A percentile compares a stretch with the other conserved stretches of the same genome.
Evolutionary conservation across 2,113 vertebrate genomes (phyloP).

Genomic region (Crotalus tigris): DNA sequence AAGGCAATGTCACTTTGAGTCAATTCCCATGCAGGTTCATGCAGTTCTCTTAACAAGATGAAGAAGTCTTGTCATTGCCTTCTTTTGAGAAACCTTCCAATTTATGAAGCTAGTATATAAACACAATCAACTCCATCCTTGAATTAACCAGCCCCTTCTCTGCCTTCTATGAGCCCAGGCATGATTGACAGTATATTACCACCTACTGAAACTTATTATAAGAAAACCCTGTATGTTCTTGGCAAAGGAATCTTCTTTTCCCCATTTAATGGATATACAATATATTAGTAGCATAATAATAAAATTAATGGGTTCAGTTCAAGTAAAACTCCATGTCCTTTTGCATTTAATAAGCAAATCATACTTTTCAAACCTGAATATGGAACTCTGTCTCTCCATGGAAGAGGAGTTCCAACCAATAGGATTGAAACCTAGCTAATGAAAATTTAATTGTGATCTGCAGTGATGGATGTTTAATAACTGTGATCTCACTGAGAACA

Average conservation of each 20-base stretch:
- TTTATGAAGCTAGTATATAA: neutral
- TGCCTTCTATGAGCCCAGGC: neutral
- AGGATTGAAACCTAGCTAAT: slow-evolving; percentile 58
- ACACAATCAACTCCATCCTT: neutral
- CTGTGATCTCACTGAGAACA: slow-evolving; percentile 60
- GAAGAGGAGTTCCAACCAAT: slow-evolving; percentile 44
- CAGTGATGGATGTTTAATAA: slow-evolving; percentile 68
- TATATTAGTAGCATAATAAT: neutral
- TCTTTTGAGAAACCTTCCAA: neutral
- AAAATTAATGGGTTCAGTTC: neutral
- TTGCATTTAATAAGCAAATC: slow-evolving; percentile 26
- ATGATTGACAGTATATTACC: neutral
- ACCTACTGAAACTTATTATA: neutral
- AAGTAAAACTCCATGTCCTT: slow-evolving; percentile 17
- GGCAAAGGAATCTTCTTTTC: neutral
- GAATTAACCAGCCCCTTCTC: neutral
- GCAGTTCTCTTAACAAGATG: neutral
- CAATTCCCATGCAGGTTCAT: neutral
- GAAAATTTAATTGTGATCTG: slow-evolving; percentile 69
- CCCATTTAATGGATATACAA: neutral
- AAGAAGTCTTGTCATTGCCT: neutral
- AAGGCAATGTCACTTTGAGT: neutral
- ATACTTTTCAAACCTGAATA: slow-evolving; percentile 2
- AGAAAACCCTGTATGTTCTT: neutral
- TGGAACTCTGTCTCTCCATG: slow-evolving; percentile 24